Evolutionary conservation across 1,140 invertebrate genomes (phyloP).

Genomic region (Drosophila elegans): DNA sequence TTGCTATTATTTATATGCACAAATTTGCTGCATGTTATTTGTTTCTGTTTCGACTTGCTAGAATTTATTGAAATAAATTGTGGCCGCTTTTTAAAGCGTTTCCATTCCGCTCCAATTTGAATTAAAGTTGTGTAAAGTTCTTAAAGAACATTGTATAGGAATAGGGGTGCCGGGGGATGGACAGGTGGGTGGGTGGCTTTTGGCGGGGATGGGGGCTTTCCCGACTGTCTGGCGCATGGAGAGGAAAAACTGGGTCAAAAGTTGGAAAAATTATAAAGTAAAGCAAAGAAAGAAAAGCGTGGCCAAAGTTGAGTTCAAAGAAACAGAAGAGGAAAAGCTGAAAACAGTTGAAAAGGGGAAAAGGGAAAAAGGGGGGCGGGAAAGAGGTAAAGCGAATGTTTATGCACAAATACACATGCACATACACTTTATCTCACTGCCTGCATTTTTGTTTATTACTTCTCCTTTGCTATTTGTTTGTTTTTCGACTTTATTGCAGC

Average conservation of each 20-base stretch:
- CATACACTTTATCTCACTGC: slow-evolving; percentile 11
- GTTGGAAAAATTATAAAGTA: slow-evolving; percentile 80
- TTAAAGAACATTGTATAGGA: slow-evolving; percentile 26
- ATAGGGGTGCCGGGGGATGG: not conserved
- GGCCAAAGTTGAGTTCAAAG: slow-evolving; percentile 61
- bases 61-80: slow-evolving; percentile 46
- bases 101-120: slow-evolving; percentile 37
- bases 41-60: slow-evolving; percentile 11
- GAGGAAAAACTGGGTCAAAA: slow-evolving; percentile 71
- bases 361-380: not conserved
- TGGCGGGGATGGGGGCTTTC: slow-evolving; percentile 22
- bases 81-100: slow-evolving; percentile 25
- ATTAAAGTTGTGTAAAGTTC: slow-evolving; percentile 43
- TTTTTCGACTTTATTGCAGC: slow-evolving; percentile 61
- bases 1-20: slow-evolving; percentile 27
- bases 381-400: slow-evolving; percentile 43
- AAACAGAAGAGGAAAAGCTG: slow-evolving; percentile 42
- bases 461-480: slow-evolving; percentile 74
- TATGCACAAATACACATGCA: slow-evolving; percentile 39
- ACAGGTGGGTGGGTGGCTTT: slow-evolving; percentile 30
- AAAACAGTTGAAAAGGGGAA: slow-evolving; percentile 10
- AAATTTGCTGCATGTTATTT: slow-evolving; percentile 28
- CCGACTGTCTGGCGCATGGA: slow-evolving; percentile 53
- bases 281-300: slow-evolving; percentile 70
- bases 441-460: slow-evolving; percentile 66